Percentiles rank a stretch among this genome's conserved stretches.
Evolutionary conservation across 2,797 vertebrate genomes (phyloP).

Genomic region (Chaunax sp.): DNA sequence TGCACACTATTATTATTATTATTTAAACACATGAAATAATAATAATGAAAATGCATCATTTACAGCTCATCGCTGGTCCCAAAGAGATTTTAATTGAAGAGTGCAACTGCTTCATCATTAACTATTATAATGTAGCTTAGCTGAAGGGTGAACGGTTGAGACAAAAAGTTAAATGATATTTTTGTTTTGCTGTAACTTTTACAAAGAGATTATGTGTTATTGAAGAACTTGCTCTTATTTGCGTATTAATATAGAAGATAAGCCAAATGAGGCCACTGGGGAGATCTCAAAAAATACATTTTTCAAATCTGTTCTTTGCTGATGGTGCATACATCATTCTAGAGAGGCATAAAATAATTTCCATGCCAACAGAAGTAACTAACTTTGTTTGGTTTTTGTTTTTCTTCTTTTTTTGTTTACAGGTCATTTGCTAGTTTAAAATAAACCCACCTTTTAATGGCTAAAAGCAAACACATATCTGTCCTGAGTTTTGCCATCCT

Average conservation of each 20-base stretch:
- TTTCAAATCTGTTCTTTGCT: constrained; percentile 45
- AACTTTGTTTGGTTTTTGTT: background rate
- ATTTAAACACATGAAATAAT: background rate
- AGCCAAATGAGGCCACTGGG: constrained; percentile 45
- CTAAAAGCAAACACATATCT: background rate
- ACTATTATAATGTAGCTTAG: constrained; percentile 47
- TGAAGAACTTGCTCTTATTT: constrained; percentile 57
- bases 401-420: constrained; percentile 7
- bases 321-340: constrained; percentile 21
- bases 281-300: constrained; percentile 44
- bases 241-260: constrained; percentile 46
- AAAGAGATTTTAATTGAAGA: constrained; percentile 27
- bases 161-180: constrained; percentile 54
- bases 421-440: background rate
- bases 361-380: constrained; percentile 8
- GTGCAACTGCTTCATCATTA: constrained; percentile 27
- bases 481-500: background rate
- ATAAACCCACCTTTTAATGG: background rate
- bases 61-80: constrained; percentile 14
- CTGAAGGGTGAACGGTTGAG: constrained; percentile 25
- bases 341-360: constrained; percentile 5
- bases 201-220: constrained; percentile 43
- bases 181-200: constrained; percentile 40
- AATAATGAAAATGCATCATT: constrained; percentile 36
- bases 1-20: too few species aligned